Evolutionary conservation across 2,888 invertebrate species (phyloP).

Genomic region (Acrobasis consociella): DNA sequence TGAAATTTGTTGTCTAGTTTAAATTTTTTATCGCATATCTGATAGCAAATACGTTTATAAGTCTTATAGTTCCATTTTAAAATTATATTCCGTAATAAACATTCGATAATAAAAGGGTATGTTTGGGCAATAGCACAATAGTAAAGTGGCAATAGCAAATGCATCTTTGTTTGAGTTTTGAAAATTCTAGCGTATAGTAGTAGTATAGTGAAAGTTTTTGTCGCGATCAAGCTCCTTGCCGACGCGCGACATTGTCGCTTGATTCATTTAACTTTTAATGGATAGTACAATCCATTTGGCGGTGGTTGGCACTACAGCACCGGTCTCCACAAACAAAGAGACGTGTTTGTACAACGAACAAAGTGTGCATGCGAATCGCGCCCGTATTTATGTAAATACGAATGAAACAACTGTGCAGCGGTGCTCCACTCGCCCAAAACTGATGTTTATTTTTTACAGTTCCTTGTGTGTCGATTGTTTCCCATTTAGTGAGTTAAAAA

Average conservation of each 20-base stretch:
- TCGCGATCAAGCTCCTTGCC: too few species aligned
- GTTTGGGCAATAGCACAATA: too few species aligned
- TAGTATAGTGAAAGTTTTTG: too few species aligned
- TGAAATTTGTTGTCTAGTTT: background rate
- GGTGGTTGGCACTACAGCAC: constrained; percentile 40
- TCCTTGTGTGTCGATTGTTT: constrained; percentile 57
- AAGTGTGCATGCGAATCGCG: constrained; percentile 63
- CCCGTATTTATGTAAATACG: constrained; percentile 71
- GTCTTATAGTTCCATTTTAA: too few species aligned
- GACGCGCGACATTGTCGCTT: constrained; percentile 2
- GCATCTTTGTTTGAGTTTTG: too few species aligned
- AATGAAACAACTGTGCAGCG: constrained; percentile 62
- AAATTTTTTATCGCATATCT: background rate
- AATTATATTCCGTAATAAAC: too few species aligned
- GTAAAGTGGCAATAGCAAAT: too few species aligned
- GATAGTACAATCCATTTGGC: constrained; percentile 58
- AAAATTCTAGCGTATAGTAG: too few species aligned
- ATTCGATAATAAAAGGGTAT: too few species aligned
- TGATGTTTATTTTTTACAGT: constrained; percentile 63
- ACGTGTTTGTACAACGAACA: constrained; percentile 62
- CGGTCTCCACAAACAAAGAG: constrained; percentile 54
- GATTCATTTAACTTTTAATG: constrained; percentile 48
- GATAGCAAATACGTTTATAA: background rate
- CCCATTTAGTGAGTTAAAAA: constrained; percentile 39
- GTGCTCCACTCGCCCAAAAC: constrained; percentile 59